phyloP scores from a whole-genome alignment of 2,888 invertebrate species.

The Keiferia lycopersicella region DNA sequence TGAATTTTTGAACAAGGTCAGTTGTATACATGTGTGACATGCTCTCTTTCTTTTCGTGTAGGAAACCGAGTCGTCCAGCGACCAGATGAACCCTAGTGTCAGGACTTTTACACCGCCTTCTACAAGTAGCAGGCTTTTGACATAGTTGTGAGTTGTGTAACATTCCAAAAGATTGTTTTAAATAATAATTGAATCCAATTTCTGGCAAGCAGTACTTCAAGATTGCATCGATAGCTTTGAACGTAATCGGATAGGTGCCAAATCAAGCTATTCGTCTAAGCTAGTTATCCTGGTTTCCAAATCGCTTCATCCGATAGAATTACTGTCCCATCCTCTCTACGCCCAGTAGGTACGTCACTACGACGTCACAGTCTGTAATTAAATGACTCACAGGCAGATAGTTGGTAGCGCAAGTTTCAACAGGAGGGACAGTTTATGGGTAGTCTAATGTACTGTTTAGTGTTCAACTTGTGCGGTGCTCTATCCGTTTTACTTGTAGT shows the following conservation, averaged over 20 bases:
- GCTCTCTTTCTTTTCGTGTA: no score
- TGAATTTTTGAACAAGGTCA: no score
- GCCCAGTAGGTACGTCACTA: not conserved
- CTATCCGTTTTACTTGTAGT: not conserved
- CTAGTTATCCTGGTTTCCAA: constrained; percentile 26
- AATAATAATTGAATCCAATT: not conserved
- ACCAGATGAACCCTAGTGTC: no score
- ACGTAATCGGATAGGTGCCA: constrained; percentile 4
- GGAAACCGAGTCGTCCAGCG: no score
- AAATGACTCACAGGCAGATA: constrained; percentile 52
- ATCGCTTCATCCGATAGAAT: constrained; percentile 24
- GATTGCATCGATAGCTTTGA: not conserved
- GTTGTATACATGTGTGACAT: no score
- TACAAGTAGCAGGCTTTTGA: no score
- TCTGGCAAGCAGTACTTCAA: not conserved
- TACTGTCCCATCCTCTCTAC: constrained; percentile 10
- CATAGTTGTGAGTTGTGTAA: no score
- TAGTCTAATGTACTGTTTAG: constrained; percentile 22
- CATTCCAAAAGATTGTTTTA: no score
- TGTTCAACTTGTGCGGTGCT: constrained; percentile 26
- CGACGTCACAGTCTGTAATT: constrained; percentile 51
- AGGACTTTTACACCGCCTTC: no score
- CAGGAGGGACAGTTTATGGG: constrained; percentile 18
- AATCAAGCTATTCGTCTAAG: constrained; percentile 18
- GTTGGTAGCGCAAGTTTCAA: constrained; percentile 32